phyloP scores from a whole-genome alignment of 2,113 vertebrate species.

The Ammodytes dubius region DNA sequence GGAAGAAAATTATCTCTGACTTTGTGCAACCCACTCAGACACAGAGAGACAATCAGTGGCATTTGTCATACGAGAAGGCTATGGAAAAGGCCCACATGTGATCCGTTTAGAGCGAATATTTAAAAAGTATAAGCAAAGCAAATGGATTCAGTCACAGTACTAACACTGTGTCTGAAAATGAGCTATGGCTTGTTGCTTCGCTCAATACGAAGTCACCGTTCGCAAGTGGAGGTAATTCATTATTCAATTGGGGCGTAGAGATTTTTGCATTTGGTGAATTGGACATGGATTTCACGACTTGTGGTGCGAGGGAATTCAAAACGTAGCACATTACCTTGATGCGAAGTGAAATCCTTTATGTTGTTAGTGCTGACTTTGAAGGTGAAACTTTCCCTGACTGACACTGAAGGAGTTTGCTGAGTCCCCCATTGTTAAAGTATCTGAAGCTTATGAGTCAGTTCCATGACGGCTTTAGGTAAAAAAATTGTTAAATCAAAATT shows the following conservation, averaged over 20 bases:
- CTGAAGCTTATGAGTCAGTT: background rate
- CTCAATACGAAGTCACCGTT: conserved; percentile 19
- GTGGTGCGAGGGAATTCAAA: background rate
- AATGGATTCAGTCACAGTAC: conserved; percentile 30
- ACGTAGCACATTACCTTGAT: background rate
- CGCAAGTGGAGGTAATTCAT: conserved; percentile 30
- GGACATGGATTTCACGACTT: background rate
- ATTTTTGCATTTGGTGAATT: conserved; percentile 3
- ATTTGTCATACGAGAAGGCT: conserved; percentile 21
- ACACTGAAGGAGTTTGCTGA: no score
- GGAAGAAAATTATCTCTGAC: conserved; percentile 28
- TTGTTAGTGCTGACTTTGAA: no score
- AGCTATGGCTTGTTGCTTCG: conserved; percentile 3
- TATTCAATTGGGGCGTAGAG: background rate
- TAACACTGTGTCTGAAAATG: background rate
- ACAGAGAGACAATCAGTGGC: conserved; percentile 16
- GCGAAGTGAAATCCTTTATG: background rate
- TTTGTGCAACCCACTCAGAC: conserved; percentile 24
- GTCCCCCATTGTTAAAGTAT: background rate
- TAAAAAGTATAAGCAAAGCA: background rate
- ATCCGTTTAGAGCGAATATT: conserved; percentile 7
- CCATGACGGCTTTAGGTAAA: background rate
- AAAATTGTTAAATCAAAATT: background rate
- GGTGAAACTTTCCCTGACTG: no score
- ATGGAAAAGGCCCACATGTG: background rate